Evolutionary conservation across 2,888 invertebrate species (phyloP).

Genomic region (Stenoptilia bipunctidactyla): DNA sequence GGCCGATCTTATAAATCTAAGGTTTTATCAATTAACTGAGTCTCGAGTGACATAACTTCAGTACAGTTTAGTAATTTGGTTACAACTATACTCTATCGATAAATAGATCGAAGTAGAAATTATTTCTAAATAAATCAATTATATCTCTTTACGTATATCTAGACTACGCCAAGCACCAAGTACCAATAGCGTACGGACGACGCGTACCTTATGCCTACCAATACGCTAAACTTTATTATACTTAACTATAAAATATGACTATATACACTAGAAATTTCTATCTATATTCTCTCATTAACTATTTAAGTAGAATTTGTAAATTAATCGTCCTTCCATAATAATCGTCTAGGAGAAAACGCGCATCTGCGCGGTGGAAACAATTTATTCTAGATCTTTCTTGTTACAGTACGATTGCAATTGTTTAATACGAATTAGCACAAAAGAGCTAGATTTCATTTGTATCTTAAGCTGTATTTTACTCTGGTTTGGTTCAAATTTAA

Average conservation of each 20-base stretch:
- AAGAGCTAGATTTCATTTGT: constrained; percentile 46
- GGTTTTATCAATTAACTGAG: no score
- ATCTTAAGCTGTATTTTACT: not conserved
- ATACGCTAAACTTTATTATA: constrained; percentile 31
- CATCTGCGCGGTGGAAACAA: constrained; percentile 1
- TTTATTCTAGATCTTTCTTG: constrained; percentile 18
- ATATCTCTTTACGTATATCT: constrained; percentile 26
- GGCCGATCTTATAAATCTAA: no score
- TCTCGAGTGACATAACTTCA: constrained; percentile 14
- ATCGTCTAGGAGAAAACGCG: constrained; percentile 11
- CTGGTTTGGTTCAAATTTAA: no score
- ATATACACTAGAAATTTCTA: constrained; percentile 60
- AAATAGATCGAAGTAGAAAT: not conserved
- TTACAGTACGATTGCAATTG: constrained; percentile 61
- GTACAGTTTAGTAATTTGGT: constrained; percentile 37
- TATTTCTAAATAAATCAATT: constrained; percentile 8
- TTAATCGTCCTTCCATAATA: constrained; percentile 53
- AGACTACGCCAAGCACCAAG: constrained; percentile 49
- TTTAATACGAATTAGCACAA: constrained; percentile 62
- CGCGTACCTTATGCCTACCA: constrained; percentile 25
- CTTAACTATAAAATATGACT: constrained; percentile 34
- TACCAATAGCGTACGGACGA: constrained; percentile 27
- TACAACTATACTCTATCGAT: constrained; percentile 20
- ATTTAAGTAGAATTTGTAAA: constrained; percentile 58
- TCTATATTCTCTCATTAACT: constrained; percentile 45